Evolutionary conservation across 2,888 invertebrate species (phyloP).

Genomic region (Callinectes sapidus): DNA sequence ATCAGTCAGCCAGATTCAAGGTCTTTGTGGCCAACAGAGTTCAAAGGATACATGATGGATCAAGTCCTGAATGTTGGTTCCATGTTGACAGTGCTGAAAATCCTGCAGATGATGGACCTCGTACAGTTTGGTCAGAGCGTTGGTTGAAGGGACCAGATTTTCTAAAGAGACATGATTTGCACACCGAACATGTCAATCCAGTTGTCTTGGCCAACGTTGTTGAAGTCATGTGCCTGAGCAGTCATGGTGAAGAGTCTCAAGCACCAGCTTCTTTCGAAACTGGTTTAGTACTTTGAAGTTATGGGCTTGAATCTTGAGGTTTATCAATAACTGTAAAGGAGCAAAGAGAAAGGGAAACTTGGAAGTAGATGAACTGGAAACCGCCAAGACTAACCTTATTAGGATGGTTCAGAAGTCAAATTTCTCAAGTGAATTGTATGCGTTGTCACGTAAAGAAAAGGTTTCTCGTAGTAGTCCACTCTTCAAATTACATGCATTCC

Average conservation of each 20-base stretch:
- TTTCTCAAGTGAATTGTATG: too few relatives aligned
- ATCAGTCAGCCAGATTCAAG: constrained; percentile 46
- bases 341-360: background rate
- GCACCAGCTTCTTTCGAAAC: background rate
- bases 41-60: background rate
- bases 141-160: constrained; percentile 30
- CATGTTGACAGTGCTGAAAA: constrained; percentile 36
- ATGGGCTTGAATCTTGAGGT: constrained; percentile 26
- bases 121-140: background rate
- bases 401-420: background rate
- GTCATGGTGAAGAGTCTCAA: constrained; percentile 7
- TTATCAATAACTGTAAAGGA: constrained; percentile 2
- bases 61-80: constrained; percentile 16
- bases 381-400: background rate
- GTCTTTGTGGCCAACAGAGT: constrained; percentile 48
- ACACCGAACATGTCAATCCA: background rate
- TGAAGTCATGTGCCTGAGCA: constrained; percentile 40
- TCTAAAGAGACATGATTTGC: background rate
- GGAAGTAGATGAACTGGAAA: constrained; percentile 10
- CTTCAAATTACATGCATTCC: too few relatives aligned
- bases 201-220: background rate
- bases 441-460: too few relatives aligned
- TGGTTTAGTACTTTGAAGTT: constrained; percentile 29
- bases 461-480: too few relatives aligned
- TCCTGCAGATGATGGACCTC: constrained; percentile 29